Evolutionary conservation across 2,888 invertebrate genomes (phyloP), one percentile per base, ranked within the genome.

Genomic region (Oxytorus armatus): DNA sequence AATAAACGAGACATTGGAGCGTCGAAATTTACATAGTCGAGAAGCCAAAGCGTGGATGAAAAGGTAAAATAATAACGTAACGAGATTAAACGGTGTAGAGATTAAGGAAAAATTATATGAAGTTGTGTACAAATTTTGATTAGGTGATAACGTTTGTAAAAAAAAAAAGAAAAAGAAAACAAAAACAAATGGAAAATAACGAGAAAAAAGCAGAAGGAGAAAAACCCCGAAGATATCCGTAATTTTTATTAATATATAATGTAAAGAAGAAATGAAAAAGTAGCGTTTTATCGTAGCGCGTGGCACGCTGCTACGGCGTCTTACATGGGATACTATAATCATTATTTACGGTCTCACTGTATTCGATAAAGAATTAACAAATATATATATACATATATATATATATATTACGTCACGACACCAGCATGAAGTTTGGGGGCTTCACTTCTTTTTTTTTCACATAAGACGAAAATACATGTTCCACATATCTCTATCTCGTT

Each of bases 121-220:
- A 84, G 84, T 83, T 88, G 84, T 91, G 91, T 91, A 91, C 91
- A 91, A 91, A 91, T 89, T 89, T 89, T 83, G 79, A 87, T 86
- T 89, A 90, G 88, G 77, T 84, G 78, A 84, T 86, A 85, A 86
- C 79, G 85, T 89, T 88, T 89, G 88, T 88, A 88, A 88, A 88
- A 85, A 88, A 66, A 73, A 78, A 11, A 42, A 5, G 44, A 44
- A 47, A 16, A 29, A 39, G n/a, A n/a, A 33, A 18, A 10, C 5
- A 47, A 29, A 65, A 61, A 63, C 25, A 69, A 33, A 18, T 10
- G 2, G 33, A 29, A 65, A 61, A 63, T 25, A 69, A 59, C 2
- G 57, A 36, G 10, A 75, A 55, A 33, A 66, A 66, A 69, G 73
- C n/a, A 63, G 18, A 47, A 65, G 70, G 57, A 61, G 63, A 11